Evolutionary conservation across 1,140 invertebrate species (phyloP).

Genomic region (Cotesia chilonis): DNA sequence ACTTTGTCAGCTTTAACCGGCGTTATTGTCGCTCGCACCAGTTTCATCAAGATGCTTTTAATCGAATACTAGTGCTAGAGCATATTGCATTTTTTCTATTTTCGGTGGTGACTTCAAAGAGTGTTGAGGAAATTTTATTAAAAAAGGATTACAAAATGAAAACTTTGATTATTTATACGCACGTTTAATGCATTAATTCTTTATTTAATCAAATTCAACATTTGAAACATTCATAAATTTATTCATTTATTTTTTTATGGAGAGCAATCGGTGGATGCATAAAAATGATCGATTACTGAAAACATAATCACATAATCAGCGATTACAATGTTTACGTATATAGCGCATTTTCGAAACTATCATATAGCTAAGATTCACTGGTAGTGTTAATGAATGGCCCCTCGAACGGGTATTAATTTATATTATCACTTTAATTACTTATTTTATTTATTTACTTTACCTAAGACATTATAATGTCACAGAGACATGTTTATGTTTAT

Average conservation of each 20-base stretch:
- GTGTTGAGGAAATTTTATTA: background rate
- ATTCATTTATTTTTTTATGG: constrained; percentile 3
- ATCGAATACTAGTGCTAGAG: background rate
- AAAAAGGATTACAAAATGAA: background rate
- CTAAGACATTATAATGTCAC: constrained; percentile 1
- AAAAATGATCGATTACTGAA: constrained; percentile 11
- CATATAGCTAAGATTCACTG: constrained; percentile 39
- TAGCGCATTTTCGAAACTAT: constrained; percentile 39
- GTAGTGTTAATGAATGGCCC: constrained; percentile 48
- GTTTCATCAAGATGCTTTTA: constrained; percentile 26
- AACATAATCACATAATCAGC: constrained; percentile 30
- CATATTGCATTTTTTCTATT: background rate
- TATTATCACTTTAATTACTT: constrained; percentile 17
- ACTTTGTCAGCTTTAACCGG: constrained; percentile 32
- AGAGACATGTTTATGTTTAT: constrained; percentile 26
- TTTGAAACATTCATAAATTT: constrained; percentile 62
- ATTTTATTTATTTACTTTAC: constrained; percentile 35
- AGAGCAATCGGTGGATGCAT: background rate
- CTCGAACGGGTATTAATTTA: constrained; percentile 42
- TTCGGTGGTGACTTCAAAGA: background rate
- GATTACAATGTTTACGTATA: constrained; percentile 33
- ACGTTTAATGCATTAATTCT: constrained; percentile 56
- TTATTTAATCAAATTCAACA: constrained; percentile 65
- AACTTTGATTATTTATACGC: background rate
- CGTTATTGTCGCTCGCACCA: constrained; percentile 21